Percentiles rank a stretch among this genome's conserved stretches.
Conservation (phyloP, 2,113 vertebrate genomes). For the Cryptotis parvus region DNA sequence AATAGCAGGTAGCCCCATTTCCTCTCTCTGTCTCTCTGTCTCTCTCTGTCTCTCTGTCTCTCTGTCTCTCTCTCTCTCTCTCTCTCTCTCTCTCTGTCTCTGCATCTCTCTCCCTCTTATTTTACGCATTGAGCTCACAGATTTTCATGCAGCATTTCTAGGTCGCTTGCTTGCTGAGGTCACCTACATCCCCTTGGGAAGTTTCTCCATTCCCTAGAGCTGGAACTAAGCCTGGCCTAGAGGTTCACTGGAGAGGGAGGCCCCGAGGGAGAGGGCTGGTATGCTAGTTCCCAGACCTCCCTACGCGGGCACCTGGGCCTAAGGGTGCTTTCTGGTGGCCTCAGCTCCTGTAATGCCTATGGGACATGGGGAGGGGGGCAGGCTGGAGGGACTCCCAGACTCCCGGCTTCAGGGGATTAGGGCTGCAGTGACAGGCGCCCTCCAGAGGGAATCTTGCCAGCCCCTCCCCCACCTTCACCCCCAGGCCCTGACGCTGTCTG, state of each 20-base stretch:
- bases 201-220: not conserved
- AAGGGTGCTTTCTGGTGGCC: conserved; percentile 31
- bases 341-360: not conserved
- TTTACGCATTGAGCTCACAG: too few relatives aligned
- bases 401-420: conserved; percentile 68
- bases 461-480: not conserved
- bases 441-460: conserved; percentile 56
- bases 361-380: not conserved
- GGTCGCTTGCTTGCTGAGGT: not conserved
- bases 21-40: too few relatives aligned
- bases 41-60: too few relatives aligned
- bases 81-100: too few relatives aligned
- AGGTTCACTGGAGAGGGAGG: not conserved
- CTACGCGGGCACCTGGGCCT: not conserved
- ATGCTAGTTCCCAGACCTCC: not conserved
- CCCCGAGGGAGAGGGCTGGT: fast-evolving
- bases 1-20: too few relatives aligned
- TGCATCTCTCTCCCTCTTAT: too few relatives aligned
- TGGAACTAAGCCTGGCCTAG: not conserved
- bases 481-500: not conserved
- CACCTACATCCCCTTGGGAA: not conserved
- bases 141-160: too few relatives aligned
- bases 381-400: conserved; percentile 50
- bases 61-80: too few relatives aligned
- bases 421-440: conserved; percentile 58